Evolutionary conservation across 1,140 invertebrate species (phyloP).

Genomic region (Pogonognathellus flavescens): DNA sequence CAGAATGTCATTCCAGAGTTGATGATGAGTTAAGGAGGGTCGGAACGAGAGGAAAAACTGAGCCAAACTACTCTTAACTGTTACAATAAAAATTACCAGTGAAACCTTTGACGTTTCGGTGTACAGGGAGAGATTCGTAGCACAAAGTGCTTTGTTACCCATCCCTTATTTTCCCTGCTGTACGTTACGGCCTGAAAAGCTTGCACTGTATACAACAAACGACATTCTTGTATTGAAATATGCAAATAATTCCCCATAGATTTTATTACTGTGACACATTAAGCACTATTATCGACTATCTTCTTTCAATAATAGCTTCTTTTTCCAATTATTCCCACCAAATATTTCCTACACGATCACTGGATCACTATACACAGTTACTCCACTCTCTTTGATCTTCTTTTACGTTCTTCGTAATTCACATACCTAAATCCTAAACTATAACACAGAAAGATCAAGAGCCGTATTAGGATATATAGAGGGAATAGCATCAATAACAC

Average conservation of each 20-base stretch:
- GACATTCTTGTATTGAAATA: constrained; percentile 57
- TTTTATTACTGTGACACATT: constrained; percentile 60
- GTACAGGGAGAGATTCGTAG: background rate
- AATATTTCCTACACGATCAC: constrained; percentile 58
- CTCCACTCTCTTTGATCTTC: constrained; percentile 49
- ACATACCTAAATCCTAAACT: too few relatives aligned
- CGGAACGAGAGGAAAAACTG: too few relatives aligned
- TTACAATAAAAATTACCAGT: too few relatives aligned
- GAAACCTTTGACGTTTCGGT: too few relatives aligned
- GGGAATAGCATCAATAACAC: too few relatives aligned
- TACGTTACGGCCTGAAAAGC: background rate
- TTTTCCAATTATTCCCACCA: constrained; percentile 52
- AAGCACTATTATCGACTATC: constrained; percentile 59
- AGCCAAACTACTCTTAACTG: too few relatives aligned
- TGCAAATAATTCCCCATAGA: constrained; percentile 62
- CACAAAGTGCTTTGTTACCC: background rate
- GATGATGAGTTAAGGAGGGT: too few relatives aligned
- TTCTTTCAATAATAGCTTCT: constrained; percentile 51
- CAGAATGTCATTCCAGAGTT: too few relatives aligned
- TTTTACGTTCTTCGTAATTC: background rate
- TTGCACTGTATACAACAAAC: constrained; percentile 41
- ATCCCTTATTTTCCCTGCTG: background rate
- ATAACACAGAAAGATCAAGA: too few relatives aligned
- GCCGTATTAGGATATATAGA: too few relatives aligned
- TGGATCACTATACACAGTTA: background rate